phyloP scores from a whole-genome alignment of 2,888 invertebrate species.

The Bhutanitis thaidina region DNA sequence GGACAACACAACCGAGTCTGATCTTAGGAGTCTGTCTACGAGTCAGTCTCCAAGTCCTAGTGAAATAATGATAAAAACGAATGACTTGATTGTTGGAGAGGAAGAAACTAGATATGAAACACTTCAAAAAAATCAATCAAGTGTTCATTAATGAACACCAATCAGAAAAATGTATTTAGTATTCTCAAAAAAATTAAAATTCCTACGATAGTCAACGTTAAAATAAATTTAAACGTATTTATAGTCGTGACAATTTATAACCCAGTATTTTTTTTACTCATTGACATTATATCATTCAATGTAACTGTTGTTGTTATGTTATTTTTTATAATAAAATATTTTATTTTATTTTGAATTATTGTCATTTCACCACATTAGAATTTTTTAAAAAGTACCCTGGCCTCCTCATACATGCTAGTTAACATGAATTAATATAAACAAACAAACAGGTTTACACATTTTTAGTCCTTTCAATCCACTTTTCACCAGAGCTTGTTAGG shows the following conservation, averaged over 20 bases:
- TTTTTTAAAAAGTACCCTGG: too few relatives aligned
- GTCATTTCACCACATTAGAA: too few relatives aligned
- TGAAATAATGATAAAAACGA: too few relatives aligned
- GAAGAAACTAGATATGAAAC: not conserved
- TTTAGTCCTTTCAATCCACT: too few relatives aligned
- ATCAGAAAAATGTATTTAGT: not conserved
- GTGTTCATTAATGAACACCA: not conserved
- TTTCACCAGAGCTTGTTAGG: too few relatives aligned
- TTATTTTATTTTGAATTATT: too few relatives aligned
- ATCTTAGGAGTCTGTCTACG: not conserved
- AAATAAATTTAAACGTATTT: constrained; percentile 1
- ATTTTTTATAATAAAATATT: too few relatives aligned
- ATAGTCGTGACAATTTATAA: not conserved
- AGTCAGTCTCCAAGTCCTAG: too few relatives aligned
- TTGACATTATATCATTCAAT: not conserved
- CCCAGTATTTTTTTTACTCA: not conserved
- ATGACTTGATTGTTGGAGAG: not conserved
- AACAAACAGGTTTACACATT: too few relatives aligned
- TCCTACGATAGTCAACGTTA: not conserved
- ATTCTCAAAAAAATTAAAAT: constrained; percentile 4
- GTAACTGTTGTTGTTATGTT: not conserved
- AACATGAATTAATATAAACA: too few relatives aligned
- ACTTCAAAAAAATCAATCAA: not conserved
- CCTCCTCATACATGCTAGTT: too few relatives aligned
- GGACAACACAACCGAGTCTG: not conserved